phyloP scores from a whole-genome alignment of 1,140 invertebrate genomes.

The Drosophila repleta region DNA sequence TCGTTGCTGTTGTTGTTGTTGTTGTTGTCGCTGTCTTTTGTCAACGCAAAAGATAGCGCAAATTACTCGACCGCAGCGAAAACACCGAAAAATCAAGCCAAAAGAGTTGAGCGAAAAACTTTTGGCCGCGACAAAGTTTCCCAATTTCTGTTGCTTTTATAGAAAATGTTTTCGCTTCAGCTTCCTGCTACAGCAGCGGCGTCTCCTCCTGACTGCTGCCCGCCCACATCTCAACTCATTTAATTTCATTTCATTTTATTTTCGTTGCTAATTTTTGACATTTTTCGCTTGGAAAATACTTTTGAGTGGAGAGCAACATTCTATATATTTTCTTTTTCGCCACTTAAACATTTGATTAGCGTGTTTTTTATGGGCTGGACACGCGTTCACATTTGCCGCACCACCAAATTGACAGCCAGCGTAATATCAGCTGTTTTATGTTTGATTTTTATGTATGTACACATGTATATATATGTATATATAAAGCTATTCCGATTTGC shows the following conservation, averaged over 20 bases:
- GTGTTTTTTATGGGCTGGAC: conserved; percentile 54
- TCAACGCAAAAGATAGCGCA: conserved; percentile 52
- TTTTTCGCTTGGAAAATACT: conserved; percentile 51
- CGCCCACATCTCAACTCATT: conserved; percentile 51
- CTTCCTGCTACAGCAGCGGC: not conserved
- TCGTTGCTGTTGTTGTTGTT: conserved; percentile 10
- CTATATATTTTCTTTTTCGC: not conserved
- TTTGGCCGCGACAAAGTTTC: conserved; percentile 28
- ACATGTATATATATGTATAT: conserved; percentile 13
- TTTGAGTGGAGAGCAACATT: conserved; percentile 13
- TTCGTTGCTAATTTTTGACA: conserved; percentile 80
- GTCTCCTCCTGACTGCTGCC: not conserved
- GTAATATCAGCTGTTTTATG: conserved; percentile 34
- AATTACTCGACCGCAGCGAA: conserved; percentile 49
- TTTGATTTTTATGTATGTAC: conserved; percentile 29
- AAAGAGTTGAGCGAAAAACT: conserved; percentile 19
- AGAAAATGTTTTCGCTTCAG: conserved; percentile 36
- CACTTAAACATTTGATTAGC: conserved; percentile 33
- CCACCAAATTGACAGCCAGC: conserved; percentile 32
- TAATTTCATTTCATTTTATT: conserved; percentile 70
- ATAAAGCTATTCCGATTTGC: conserved; percentile 21
- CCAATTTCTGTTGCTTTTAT: conserved; percentile 18
- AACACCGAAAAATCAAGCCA: conserved; percentile 25
- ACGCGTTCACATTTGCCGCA: conserved; percentile 39
- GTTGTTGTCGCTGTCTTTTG: conserved; percentile 30